These are phyloP conservation scores for Pocillopora grandis DNA, from an alignment of 92 coral and sea anemone genomes.

Conservation along the genomic window DNA sequence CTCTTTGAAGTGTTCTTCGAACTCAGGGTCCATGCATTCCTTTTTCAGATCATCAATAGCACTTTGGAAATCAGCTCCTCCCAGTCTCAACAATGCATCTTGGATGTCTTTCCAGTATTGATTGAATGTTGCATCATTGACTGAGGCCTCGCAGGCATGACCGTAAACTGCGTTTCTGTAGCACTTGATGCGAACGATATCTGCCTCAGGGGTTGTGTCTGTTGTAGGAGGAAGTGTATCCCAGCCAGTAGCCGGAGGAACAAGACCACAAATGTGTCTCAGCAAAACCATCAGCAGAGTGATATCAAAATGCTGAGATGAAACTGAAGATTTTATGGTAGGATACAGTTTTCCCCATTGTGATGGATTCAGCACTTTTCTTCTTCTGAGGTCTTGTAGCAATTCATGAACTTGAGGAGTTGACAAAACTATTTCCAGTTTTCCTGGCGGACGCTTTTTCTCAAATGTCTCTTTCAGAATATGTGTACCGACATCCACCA, in stretches of 20 bases:
- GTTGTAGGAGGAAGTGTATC: conserved; percentile 17
- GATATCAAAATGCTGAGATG: conserved; percentile 36
- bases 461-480: not conserved
- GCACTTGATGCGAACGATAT: conserved; percentile 19
- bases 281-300: conserved; percentile 36
- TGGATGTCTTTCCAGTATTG: conserved; percentile 2
- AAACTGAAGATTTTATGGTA: conserved; percentile 1
- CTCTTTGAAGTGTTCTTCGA: too few relatives aligned
- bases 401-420: not conserved
- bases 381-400: conserved; percentile 1
- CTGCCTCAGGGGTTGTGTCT: conserved; percentile 33
- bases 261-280: not conserved
- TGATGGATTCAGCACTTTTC: not conserved
- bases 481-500: too few relatives aligned
- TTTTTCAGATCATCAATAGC: too few relatives aligned
- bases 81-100: not conserved
- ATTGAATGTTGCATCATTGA: conserved; percentile 27
- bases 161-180: too few relatives aligned
- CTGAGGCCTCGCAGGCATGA: too few relatives aligned
- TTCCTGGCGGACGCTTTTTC: conserved; percentile 1
- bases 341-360: not conserved
- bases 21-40: too few relatives aligned
- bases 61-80: too few relatives aligned
- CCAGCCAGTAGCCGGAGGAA: conserved; percentile 16
- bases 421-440: conserved; percentile 7